Evolutionary conservation across 2,888 invertebrate genomes (phyloP), one percentile per base, ranked within the genome.

Genomic region (Drosophila neutralis): DNA sequence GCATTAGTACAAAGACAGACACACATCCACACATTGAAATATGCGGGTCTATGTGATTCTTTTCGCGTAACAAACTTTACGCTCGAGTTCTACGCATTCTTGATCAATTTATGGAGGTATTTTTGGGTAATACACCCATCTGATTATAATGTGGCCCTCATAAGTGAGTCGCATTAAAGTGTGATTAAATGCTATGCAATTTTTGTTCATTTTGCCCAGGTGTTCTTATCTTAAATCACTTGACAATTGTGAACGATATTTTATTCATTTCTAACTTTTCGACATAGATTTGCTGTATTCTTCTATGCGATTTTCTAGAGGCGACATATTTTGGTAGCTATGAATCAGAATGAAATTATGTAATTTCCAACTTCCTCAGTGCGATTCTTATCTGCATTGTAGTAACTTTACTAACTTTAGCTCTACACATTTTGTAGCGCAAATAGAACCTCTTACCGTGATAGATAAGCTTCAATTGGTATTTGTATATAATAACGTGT

Each of bases 11-110:
- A 64, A 11, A 48, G 27, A 13, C 18, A 27, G 18, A 54, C 18
- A 7, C 45, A 33, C 33, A 21, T 21, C 5, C 15, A 10, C 33
- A 24, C 2, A 40, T 38, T 40, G 38, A 61, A 48, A 57, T 49
- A 83, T 86, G 84, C 83, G 83, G 83, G 83, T 21, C 62, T 40
- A 42, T 59, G 62, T 67, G 58, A 56, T 35, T 66, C 74, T 69
- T 71, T 72, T 78, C 83, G 74, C 66, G 74, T 78, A 64, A 60
- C 53, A 54, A 56, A 45, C 58, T 60, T 68, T 24, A 21, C 24
- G 29, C 56, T 40, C 35, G 11, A 69, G 65, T 68, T 71, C 13
- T 63, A 38, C 48, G 52, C 45, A 31, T 51, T 64, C 27, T 64
- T 83, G 74, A 75, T 73, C 58, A 68, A 78, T 81, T 59, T 48